These are phyloP conservation scores for Andricus curvator DNA, from an alignment of 2,888 invertebrate species.

Conservation along the genomic window DNA sequence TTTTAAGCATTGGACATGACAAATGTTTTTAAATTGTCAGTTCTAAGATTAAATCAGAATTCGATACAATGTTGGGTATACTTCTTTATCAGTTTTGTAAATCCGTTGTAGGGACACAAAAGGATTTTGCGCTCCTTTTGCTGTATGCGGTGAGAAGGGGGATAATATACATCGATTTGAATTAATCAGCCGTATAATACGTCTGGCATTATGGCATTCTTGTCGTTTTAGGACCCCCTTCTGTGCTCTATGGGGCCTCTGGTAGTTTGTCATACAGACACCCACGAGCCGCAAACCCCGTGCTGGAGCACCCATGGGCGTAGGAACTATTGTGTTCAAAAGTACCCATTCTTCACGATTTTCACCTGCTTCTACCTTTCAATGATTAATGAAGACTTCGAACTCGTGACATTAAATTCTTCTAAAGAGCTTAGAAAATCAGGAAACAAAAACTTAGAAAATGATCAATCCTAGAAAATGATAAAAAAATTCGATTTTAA, in stretches of 20 bases:
- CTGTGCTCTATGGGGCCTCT: conserved; percentile 54
- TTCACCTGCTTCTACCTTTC: conserved; percentile 43
- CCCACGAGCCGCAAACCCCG: conserved; percentile 48
- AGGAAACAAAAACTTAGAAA: neutral
- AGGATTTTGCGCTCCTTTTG: conserved; percentile 6
- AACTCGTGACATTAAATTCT: conserved; percentile 1
- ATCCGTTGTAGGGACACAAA: conserved; percentile 12
- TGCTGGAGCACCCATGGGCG: conserved; percentile 41
- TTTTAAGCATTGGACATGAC: neutral
- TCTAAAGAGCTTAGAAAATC: neutral
- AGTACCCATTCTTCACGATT: conserved; percentile 42
- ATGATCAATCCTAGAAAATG: neutral
- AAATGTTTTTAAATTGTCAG: conserved; percentile 1
- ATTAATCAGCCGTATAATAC: conserved; percentile 54
- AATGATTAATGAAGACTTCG: conserved; percentile 32
- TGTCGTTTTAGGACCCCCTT: conserved; percentile 51
- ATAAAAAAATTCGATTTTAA: neutral
- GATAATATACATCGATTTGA: conserved; percentile 48
- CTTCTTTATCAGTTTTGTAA: conserved; percentile 16
- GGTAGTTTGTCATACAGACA: conserved; percentile 59
- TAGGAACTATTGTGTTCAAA: conserved; percentile 15
- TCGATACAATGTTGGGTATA: neutral
- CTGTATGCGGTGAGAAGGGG: neutral
- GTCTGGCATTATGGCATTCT: conserved; percentile 49
- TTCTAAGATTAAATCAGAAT: neutral